phyloP scores from a whole-genome alignment of 1,140 invertebrate species.

The Caenorhabditis tropicalis region DNA sequence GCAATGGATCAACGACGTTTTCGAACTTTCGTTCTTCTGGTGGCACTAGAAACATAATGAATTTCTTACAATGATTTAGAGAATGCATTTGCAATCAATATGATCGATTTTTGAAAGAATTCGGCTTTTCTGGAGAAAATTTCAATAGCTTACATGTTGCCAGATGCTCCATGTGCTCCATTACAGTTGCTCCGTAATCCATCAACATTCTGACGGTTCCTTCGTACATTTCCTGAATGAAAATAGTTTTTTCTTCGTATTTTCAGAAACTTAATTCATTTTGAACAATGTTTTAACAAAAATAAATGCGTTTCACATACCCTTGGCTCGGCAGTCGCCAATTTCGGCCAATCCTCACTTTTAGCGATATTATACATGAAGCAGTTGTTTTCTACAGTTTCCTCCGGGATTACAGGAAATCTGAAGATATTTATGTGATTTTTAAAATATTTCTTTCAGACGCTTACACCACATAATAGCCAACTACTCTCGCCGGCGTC shows the following conservation, averaged over 20 bases:
- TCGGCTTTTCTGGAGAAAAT: too few relatives aligned
- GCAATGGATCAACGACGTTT: conserved; percentile 64
- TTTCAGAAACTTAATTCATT: not conserved
- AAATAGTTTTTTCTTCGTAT: not conserved
- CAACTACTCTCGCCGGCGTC: conserved; percentile 56
- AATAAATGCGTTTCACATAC: conserved; percentile 43
- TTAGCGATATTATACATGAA: conserved; percentile 66
- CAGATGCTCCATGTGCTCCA: conserved; percentile 66
- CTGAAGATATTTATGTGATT: conserved; percentile 51
- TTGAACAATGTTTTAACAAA: not conserved
- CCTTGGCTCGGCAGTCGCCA: conserved; percentile 62
- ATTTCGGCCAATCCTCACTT: conserved; percentile 67
- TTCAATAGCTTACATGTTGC: conserved; percentile 59
- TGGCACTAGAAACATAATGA: conserved; percentile 23
- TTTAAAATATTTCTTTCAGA: not conserved
- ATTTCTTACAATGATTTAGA: too few relatives aligned
- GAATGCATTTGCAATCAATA: too few relatives aligned
- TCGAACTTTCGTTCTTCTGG: conserved; percentile 62
- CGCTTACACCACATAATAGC: conserved; percentile 66
- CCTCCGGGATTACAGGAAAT: conserved; percentile 70
- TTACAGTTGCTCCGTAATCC: conserved; percentile 68
- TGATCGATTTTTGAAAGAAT: too few relatives aligned
- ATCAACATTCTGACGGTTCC: conserved; percentile 68
- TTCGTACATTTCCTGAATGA: conserved; percentile 68
- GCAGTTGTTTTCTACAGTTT: conserved; percentile 67